These are phyloP conservation scores for Ciona savignyi DNA, from an alignment of 23 tunicate genomes.

Conservation along the genomic window DNA sequence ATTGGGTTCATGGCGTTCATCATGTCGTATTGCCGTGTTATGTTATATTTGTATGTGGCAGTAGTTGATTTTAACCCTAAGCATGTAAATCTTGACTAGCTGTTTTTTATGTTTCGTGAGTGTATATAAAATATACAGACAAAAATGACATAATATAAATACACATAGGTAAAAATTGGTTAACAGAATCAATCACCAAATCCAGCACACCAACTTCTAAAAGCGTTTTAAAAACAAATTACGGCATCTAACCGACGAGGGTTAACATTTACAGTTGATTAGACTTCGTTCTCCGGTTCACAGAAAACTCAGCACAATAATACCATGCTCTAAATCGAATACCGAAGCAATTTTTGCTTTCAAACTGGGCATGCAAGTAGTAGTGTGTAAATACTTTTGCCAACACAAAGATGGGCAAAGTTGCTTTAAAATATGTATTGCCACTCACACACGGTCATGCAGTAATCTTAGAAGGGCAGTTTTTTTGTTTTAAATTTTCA, in stretches of 20 bases:
- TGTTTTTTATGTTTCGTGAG: no score
- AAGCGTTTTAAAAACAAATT: background rate
- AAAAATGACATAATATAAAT: no score
- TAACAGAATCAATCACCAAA: background rate
- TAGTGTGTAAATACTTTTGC: background rate
- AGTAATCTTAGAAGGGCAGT: no score
- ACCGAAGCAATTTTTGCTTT: background rate
- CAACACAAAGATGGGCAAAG: background rate
- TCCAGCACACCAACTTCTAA: background rate
- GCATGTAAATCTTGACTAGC: no score
- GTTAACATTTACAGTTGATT: background rate
- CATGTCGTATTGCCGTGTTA: no score
- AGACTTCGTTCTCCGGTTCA: background rate
- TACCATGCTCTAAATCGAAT: background rate
- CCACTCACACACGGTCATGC: background rate
- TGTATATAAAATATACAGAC: no score
- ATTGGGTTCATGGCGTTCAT: no score
- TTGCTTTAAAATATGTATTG: background rate
- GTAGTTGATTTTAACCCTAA: no score
- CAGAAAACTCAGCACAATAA: background rate
- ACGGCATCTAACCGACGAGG: background rate
- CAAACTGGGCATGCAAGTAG: background rate
- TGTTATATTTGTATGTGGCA: no score
- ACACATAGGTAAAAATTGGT: no score
- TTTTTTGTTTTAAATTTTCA: no score